Base-by-base conservation (phyloP, 2,113 vertebrate species). In the Scomber japonicus region DNA sequence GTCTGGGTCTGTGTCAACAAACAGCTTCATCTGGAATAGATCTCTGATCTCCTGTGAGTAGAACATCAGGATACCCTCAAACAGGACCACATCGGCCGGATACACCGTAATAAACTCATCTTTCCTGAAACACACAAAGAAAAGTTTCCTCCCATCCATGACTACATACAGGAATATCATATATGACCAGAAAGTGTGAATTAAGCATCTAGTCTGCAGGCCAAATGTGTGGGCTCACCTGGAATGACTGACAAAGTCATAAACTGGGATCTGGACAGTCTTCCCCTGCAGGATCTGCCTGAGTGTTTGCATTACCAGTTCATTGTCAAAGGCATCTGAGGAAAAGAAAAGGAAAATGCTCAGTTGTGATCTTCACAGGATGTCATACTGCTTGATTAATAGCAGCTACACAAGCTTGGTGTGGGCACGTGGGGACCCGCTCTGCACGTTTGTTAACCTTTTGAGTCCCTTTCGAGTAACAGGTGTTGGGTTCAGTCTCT, bases 21-120 rank as follows among this genome's bases (percentile, higher is more conserved):
- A 99, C 14, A 99, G 96, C 88, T 99, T 99, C 98, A 99, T 98
- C 90, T 98, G 97, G 90, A 99, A 99, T 35, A 99, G 94, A 79
- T 99, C 98, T 76, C 98, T 93, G 79, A 99, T 96, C 79, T 99
- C 96, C 93, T 99, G 97, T 1, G 95, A 96, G 93, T 99, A 99
- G 94, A 99, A 99, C 89, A 97, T 97, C 90, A 99, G 94, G 81
- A 99, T 99, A 54, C 98, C 98, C 83, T 99, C 98, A 0, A 99
- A 98, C 66, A 99, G 96, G 81, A 99, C 97, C 88, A 99, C 98
- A 0, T 99, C 98, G 0, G 98, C 98, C 0, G 98, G 98, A 88
- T 99, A 99, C 44, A 99, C 95, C 0, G 96, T 98, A 64, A 99
- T 94, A 1, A 97, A 96, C 94, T 99, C 97, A 78, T 97, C 97